Evolutionary conservation across 2,113 vertebrate species (phyloP), one percentile per base, ranked within the genome.

Genomic region (Puma concolor): DNA sequence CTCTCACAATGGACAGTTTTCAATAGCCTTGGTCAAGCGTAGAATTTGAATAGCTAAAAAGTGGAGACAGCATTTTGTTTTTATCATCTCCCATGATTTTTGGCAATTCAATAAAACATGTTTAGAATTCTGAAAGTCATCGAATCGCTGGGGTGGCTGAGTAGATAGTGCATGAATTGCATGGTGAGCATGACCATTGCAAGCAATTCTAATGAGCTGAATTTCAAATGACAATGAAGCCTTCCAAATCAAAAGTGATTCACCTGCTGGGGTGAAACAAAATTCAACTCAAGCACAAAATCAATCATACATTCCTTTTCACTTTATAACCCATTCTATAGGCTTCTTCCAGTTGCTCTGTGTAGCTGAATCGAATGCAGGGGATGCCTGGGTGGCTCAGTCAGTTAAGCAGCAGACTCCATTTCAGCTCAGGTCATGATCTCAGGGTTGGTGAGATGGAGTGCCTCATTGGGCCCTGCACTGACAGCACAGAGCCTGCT

Each of bases 231-330:
- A 93, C 86, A 96, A 89, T 9, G 8, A 54, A 92, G 79, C 41
- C 29, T 88, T 93, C 29, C 60, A 72, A 50, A 93, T 92, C 66
- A n/a, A 94, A 89, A 86, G 4, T 36, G 71, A 67, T 85, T 96
- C 31, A 79, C 25, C 66, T 80, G 69, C 33, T 87, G n/a, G 57
- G 27, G 36, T 60, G 77, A 76, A 91, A 72, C 60, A 66, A 88
- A 87, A 57, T 27, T n/a, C 21, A 96, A 60, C 44, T 33, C 33
- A 80, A 80, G 31, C n/a, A 87, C 52, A 91, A 88, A 95, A 95
- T 87, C 48, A 63, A 88, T 41, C 63, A 60, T 77, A 80, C 77
- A 64, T 66, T 67, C 84, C 48, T 79, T 88, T 76, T 44, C 77
- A 31, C 66, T 82, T 84, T 66, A 27, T 31, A 54, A 27, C 41